Base-by-base conservation (phyloP, 2,797 vertebrate genomes). In the Masticophis lateralis region DNA sequence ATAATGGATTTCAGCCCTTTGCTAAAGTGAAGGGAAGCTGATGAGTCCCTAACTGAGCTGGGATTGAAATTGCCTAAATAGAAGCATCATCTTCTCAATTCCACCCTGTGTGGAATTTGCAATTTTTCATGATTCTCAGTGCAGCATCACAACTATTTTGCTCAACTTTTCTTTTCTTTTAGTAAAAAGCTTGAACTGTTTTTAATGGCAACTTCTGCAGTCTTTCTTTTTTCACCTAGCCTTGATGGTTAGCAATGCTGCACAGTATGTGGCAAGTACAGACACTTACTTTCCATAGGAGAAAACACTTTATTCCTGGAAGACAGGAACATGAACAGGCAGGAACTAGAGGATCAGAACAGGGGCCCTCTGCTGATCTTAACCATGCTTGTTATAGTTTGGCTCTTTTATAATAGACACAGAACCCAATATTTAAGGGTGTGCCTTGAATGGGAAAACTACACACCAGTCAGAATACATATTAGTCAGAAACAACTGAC, bases 321-420 rank as follows among this genome's bases (percentile, higher is more conserved):
- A 93, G 4, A 88, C 0, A 0, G 51, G 86, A n/a, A 55, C 55
- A 53, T 89, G 86, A 94, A 60, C 2, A 0, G 0, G 86, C 69
- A 22, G 59, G 91, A 66, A 51, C n/a, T 88, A n/a, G 90, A 37
- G 6, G 94, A 92, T 94, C 90, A 90, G 91, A 93, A 32, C 37
- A 91, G 18, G 27, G 90, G 69, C 18, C 27, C 0, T 20, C 20
- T 91, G 8, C 88, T 69, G 86, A 47, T 60, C 61, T 90, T 27
- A 16, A 56, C 28, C 47, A 51, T 87, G 79, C 0, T 0, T 69
- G 74, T 57, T 91, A 22, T 94, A 86, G 88, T 28, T 61, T 91
- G 87, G 57, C 91, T 95, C 86, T 93, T 79, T 88, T 90, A 90
- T 89, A 93, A 69, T 20, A 37, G 91, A 91, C 43, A 88, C 55